Conservation (phyloP, 2,888 invertebrate species). For the Dusona sp. region DNA sequence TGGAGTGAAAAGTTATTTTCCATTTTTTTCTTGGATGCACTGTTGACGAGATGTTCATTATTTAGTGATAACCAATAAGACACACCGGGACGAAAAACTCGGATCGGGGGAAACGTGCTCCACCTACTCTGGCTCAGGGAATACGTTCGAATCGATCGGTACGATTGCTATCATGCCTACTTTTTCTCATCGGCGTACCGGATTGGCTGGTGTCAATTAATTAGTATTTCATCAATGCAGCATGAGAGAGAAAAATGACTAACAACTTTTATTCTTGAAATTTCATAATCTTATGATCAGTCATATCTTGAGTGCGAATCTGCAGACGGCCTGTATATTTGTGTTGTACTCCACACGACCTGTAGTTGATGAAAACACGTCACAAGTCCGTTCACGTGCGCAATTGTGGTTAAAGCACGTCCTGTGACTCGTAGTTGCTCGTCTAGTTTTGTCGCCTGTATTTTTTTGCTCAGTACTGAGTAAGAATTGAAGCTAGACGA, state of each 20-base stretch:
- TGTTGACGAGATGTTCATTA: neutral
- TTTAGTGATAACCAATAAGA: too few species aligned
- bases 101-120: too few species aligned
- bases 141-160: too few species aligned
- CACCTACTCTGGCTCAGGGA: too few species aligned
- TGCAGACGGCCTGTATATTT: neutral
- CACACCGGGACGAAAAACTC: too few species aligned
- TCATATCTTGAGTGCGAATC: neutral
- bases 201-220: neutral
- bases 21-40: neutral
- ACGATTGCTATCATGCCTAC: too few species aligned
- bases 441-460: slow-evolving; percentile 33
- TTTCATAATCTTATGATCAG: neutral
- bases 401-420: slow-evolving; percentile 39
- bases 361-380: slow-evolving; percentile 37
- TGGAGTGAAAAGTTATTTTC: neutral
- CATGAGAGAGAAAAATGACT: neutral
- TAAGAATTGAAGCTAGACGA: slow-evolving; percentile 3
- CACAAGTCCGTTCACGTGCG: slow-evolving; percentile 48
- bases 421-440: slow-evolving; percentile 33
- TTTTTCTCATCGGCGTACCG: neutral
- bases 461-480: neutral
- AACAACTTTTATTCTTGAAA: neutral
- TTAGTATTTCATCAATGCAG: neutral
- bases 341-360: neutral